These are phyloP conservation scores for Imbricaverruca yamaguchii DNA, from an alignment of 2,888 invertebrate genomes.

Conservation along the genomic window DNA sequence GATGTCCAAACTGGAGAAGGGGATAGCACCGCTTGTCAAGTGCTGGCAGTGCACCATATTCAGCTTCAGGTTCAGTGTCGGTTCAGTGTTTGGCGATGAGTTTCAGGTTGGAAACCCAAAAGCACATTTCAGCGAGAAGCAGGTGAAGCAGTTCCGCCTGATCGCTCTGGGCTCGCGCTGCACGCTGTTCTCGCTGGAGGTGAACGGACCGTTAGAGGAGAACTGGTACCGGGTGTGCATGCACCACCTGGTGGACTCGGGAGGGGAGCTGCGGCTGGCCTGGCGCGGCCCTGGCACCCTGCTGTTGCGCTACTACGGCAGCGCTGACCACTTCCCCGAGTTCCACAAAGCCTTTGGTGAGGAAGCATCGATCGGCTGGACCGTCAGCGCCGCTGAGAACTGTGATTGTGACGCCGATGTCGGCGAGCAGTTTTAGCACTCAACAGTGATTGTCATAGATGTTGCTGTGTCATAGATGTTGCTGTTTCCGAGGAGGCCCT, in stretches of 20 bases:
- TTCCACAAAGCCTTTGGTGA: background rate
- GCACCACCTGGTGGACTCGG: background rate
- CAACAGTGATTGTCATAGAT: no score
- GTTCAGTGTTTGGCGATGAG: background rate
- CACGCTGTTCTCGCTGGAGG: background rate
- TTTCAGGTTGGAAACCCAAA: background rate
- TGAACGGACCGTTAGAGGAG: background rate
- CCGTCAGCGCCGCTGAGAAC: background rate
- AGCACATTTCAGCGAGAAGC: no score
- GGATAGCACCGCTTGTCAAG: background rate
- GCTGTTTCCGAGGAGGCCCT: no score
- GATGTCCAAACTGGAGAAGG: background rate
- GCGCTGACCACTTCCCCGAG: background rate
- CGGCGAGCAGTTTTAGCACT: no score
- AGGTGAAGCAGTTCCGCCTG: background rate
- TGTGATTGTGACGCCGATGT: background rate
- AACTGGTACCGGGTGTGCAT: background rate
- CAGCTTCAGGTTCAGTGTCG: background rate
- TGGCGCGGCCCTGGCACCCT: background rate
- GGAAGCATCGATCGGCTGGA: background rate
- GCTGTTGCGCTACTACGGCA: background rate
- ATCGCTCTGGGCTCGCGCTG: background rate
- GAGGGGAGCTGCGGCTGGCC: background rate
- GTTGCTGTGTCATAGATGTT: no score
- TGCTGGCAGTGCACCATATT: slow-evolving; percentile 7